phyloP scores from a whole-genome alignment of 1,140 invertebrate genomes.

The Pseudomyrmex cubaensis region DNA sequence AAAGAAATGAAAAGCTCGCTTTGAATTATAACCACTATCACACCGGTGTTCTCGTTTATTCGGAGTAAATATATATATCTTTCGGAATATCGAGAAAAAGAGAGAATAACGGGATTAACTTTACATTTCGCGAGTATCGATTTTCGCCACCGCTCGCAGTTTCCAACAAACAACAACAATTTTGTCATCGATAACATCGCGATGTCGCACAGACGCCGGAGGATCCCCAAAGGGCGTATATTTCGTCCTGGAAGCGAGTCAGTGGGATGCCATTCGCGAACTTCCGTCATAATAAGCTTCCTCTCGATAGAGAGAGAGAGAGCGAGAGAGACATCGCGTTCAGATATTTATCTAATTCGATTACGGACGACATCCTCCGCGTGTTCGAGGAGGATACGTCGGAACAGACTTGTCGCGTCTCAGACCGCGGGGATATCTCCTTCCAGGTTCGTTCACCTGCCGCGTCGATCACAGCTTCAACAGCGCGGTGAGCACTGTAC shows the following conservation, averaged over 20 bases:
- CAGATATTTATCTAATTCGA: constrained; percentile 59
- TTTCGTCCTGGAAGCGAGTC: constrained; percentile 25
- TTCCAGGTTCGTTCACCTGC: constrained; percentile 51
- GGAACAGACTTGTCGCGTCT: constrained; percentile 13
- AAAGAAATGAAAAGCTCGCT: neutral
- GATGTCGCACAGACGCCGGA: constrained; percentile 2
- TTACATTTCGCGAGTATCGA: constrained; percentile 3
- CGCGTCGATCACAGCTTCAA: constrained; percentile 52
- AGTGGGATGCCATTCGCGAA: constrained; percentile 22
- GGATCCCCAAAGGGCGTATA: constrained; percentile 7
- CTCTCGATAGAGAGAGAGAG: neutral
- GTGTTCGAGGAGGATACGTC: constrained; percentile 3
- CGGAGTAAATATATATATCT: too few species aligned
- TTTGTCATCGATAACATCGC: constrained; percentile 33
- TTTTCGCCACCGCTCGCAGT: constrained; percentile 7
- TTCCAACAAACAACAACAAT: constrained; percentile 14
- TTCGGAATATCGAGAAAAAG: too few species aligned
- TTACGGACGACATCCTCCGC: constrained; percentile 32
- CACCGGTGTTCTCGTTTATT: too few species aligned
- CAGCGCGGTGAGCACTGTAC: constrained; percentile 24
- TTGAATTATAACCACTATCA: neutral
- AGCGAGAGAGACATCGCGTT: constrained; percentile 23
- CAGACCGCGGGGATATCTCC: neutral
- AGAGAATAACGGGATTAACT: too few species aligned
- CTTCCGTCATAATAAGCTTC: constrained; percentile 55